Conservation (phyloP, 1,140 invertebrate genomes). For the Cotesia chilonis region DNA sequence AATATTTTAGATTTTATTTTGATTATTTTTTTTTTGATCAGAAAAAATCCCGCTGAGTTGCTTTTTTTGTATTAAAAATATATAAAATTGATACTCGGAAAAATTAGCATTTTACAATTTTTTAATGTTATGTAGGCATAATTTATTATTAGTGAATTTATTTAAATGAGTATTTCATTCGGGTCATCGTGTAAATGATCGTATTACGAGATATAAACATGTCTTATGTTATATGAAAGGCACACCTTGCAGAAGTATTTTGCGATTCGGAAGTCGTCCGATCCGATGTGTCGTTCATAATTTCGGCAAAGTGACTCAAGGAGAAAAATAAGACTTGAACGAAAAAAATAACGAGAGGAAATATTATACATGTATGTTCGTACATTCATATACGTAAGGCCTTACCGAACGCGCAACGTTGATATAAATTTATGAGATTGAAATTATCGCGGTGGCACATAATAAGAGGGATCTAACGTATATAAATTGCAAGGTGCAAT, state of each 20-base stretch:
- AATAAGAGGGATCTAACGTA: conserved; percentile 14
- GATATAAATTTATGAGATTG: conserved; percentile 27
- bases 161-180: background rate
- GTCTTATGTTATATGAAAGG: background rate
- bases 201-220: conserved; percentile 7
- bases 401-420: background rate
- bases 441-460: conserved; percentile 20
- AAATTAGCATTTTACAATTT: background rate
- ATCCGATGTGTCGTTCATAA: no score
- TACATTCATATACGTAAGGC: no score
- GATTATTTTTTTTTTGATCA: background rate
- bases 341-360: background rate
- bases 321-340: background rate
- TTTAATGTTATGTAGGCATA: background rate
- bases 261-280: no score
- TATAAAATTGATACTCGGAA: background rate
- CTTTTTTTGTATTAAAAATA: background rate
- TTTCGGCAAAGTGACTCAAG: no score
- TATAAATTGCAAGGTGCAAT: conserved; percentile 21
- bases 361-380: background rate
- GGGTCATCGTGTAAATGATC: background rate
- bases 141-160: conserved; percentile 14
- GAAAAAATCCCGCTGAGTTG: background rate
- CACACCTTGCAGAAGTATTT: background rate
- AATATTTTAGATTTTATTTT: background rate